These are phyloP conservation scores for Atlantisia rogersi DNA, from an alignment of 2,113 vertebrate species.

Conservation along the genomic window DNA sequence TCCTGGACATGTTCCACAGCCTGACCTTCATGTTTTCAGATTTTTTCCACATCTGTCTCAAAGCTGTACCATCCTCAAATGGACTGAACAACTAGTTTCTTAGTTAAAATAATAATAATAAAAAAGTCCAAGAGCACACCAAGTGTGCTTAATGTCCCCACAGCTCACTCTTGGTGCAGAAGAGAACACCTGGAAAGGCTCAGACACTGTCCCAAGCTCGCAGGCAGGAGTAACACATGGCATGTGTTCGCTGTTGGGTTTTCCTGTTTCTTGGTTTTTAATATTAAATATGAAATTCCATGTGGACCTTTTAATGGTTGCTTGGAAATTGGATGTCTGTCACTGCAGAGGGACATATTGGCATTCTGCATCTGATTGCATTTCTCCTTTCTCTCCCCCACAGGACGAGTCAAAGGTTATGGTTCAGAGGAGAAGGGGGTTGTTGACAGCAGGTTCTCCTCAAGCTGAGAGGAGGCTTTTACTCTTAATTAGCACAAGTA, in stretches of 20 bases:
- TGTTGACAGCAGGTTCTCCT: slow-evolving; percentile 53
- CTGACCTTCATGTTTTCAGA: slow-evolving; percentile 1
- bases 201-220: not conserved
- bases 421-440: slow-evolving; percentile 63
- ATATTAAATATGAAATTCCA: slow-evolving; percentile 74
- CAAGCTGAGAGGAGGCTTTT: slow-evolving; percentile 3
- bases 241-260: not conserved
- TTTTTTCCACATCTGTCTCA: slow-evolving; percentile 50
- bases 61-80: not conserved
- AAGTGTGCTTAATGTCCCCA: not conserved
- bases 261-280: slow-evolving; percentile 51
- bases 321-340: slow-evolving; percentile 62
- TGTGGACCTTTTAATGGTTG: slow-evolving; percentile 52
- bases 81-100: not conserved
- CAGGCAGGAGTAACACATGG: not conserved
- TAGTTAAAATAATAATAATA: slow-evolving; percentile 29
- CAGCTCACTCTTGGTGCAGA: not conserved
- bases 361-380: slow-evolving; percentile 71
- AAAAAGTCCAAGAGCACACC: not conserved
- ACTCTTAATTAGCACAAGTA: not conserved
- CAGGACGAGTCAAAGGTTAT: slow-evolving; percentile 65
- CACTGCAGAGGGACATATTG: slow-evolving; percentile 12
- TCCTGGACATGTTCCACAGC: slow-evolving; percentile 28
- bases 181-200: slow-evolving; percentile 30
- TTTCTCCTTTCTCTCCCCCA: slow-evolving; percentile 37